Percentiles rank a stretch among this genome's conserved stretches.
Conservation (phyloP, 2,113 vertebrate species). For the Notechis scutatus region DNA sequence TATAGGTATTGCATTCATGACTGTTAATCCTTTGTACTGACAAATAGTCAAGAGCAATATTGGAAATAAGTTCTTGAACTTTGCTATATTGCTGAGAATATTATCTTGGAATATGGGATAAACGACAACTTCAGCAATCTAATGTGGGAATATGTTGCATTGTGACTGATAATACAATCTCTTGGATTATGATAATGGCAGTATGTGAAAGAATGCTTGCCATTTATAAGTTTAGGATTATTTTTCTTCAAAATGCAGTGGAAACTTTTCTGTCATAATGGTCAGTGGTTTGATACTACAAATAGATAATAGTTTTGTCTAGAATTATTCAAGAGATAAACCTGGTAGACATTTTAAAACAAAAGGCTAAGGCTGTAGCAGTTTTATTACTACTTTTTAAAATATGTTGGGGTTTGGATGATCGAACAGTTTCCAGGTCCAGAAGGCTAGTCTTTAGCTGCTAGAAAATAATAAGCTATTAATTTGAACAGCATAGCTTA, state of each 20-base stretch:
- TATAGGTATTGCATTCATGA: neutral
- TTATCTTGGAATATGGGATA: neutral
- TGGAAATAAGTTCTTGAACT: neutral
- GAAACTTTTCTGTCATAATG: neutral
- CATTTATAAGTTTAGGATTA: neutral
- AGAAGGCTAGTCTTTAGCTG: neutral
- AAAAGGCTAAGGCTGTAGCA: neutral
- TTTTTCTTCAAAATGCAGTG: neutral
- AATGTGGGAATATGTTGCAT: neutral
- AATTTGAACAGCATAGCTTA: neutral
- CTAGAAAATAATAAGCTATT: neutral
- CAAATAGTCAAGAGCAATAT: neutral
- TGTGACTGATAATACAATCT: neutral
- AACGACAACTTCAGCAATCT: neutral
- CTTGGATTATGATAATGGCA: neutral
- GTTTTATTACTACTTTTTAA: neutral
- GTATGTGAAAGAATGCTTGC: neutral
- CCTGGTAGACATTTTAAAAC: neutral
- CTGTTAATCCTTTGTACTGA: neutral
- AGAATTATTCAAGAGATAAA: neutral
- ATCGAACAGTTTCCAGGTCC: neutral
- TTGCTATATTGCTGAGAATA: neutral
- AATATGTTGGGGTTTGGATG: conserved; percentile 1
- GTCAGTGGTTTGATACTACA: neutral
- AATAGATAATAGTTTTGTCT: neutral